Conservation (phyloP, 2,888 invertebrate genomes). For the Muscina levida region DNA sequence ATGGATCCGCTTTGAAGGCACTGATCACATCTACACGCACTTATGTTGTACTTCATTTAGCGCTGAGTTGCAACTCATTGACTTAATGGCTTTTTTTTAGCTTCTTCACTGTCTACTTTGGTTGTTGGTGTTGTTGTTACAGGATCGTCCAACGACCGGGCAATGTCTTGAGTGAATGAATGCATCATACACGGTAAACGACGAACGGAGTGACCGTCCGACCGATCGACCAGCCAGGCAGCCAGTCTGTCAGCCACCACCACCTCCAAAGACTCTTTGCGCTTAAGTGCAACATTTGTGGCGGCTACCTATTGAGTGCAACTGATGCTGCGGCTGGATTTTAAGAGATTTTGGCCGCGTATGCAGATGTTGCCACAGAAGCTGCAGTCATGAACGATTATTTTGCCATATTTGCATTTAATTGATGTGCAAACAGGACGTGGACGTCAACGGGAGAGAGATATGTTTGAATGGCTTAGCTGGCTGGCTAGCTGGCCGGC, state of each 20-base stretch:
- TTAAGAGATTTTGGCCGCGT: constrained; percentile 47
- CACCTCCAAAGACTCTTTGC: constrained; percentile 4
- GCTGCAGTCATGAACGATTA: constrained; percentile 68
- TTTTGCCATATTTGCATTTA: constrained; percentile 73
- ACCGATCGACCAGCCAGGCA: constrained; percentile 23
- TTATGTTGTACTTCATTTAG: constrained; percentile 49
- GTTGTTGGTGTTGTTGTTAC: not conserved
- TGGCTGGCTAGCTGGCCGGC: constrained; percentile 26
- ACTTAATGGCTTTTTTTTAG: constrained; percentile 55
- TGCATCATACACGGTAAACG: constrained; percentile 16
- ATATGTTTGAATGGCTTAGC: constrained; percentile 34
- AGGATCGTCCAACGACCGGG: not conserved
- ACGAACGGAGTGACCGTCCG: constrained; percentile 6
- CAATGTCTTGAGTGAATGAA: constrained; percentile 51
- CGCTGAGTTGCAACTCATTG: constrained; percentile 57
- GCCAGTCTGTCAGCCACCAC: constrained; percentile 18
- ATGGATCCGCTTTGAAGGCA: not conserved
- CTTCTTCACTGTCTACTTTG: not conserved
- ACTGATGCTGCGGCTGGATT: constrained; percentile 47
- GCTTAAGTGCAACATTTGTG: constrained; percentile 55
- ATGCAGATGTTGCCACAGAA: constrained; percentile 64
- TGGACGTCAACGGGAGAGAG: constrained; percentile 54
- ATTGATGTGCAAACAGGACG: constrained; percentile 70
- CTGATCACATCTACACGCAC: not conserved
- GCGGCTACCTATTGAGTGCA: constrained; percentile 61